A percentile compares a stretch with the other conserved stretches of the same genome.
Conservation (phyloP, 2,113 vertebrate genomes). For the Eptesicus fuscus region DNA sequence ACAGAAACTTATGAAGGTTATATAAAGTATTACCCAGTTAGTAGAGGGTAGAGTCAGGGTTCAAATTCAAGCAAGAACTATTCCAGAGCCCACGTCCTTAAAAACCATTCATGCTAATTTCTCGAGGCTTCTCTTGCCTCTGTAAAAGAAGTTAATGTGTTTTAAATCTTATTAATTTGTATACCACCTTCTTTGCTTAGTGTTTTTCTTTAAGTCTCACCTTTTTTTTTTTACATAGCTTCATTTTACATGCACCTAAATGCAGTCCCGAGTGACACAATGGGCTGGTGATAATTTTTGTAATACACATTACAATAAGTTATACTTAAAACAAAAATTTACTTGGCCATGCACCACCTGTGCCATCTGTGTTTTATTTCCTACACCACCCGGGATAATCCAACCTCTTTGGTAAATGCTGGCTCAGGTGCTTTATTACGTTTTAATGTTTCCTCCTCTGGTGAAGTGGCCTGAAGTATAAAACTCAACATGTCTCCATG, state of each 20-base stretch:
- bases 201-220: not conserved
- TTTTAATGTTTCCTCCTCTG: not conserved
- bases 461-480: not conserved
- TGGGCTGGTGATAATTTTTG: not conserved
- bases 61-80: not conserved
- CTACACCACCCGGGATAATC: not conserved
- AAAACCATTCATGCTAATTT: not conserved
- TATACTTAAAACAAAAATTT: not conserved
- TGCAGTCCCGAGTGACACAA: not conserved
- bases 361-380: not conserved
- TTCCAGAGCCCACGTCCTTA: not conserved
- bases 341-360: not conserved
- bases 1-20: not conserved
- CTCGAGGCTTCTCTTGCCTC: not conserved
- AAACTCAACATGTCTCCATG: not conserved
- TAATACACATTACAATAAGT: not conserved
- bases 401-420: not conserved
- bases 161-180: not conserved
- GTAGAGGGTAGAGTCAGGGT: not conserved
- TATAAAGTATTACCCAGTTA: not conserved
- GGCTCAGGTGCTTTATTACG: not conserved
- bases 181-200: not conserved
- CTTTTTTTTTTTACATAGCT: not conserved
- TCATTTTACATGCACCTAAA: not conserved
- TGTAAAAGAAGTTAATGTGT: not conserved